Evolutionary conservation across 2,797 vertebrate species (phyloP).

Genomic region (Vultur gryphus): DNA sequence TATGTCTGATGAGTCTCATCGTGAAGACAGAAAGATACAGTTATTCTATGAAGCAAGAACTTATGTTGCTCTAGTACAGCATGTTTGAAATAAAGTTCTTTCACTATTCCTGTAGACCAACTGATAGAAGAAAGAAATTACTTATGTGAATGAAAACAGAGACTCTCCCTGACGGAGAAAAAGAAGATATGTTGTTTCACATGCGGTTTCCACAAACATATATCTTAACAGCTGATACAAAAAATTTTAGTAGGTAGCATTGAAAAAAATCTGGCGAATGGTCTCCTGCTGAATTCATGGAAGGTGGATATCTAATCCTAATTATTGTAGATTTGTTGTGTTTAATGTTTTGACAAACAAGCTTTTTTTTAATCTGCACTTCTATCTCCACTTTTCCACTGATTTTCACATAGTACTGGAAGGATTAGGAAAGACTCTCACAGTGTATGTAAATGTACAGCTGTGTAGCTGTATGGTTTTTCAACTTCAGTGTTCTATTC

Average conservation of each 20-base stretch:
- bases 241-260: neutral
- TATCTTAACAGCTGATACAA: neutral
- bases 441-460: neutral
- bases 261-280: neutral
- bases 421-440: neutral
- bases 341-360: neutral
- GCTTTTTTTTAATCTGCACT: neutral
- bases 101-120: neutral
- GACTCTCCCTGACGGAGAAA: neutral
- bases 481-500: neutral
- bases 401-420: neutral
- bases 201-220: neutral
- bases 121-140: neutral
- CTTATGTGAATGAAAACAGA: neutral
- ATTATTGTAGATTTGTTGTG: neutral
- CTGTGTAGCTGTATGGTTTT: neutral
- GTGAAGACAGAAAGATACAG: neutral
- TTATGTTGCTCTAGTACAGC: neutral
- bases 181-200: neutral
- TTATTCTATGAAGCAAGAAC: neutral
- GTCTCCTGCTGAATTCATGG: neutral
- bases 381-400: neutral
- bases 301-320: neutral
- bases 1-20: neutral
- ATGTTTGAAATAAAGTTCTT: neutral